A percentile compares a stretch with the other conserved stretches of the same genome.
Evolutionary conservation across 2,113 vertebrate species (phyloP).

Genomic region (Brachionichthys hirsutus): DNA sequence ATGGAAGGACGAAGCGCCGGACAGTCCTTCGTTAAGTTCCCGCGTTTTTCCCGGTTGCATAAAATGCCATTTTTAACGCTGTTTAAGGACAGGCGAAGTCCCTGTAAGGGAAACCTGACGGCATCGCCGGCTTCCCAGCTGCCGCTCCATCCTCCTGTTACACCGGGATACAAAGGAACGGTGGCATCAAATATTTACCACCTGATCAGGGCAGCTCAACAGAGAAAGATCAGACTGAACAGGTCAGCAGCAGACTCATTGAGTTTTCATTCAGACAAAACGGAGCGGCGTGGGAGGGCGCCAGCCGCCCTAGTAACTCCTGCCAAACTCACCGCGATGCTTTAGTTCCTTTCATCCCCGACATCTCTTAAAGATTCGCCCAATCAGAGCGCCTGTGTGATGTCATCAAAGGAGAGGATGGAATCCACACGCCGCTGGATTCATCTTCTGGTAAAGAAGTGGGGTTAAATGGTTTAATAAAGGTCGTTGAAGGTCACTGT

Average conservation of each 20-base stretch:
- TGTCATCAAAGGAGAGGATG: too few relatives aligned
- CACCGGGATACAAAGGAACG: conserved; percentile 77
- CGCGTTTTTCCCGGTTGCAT: neutral
- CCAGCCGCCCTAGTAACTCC: neutral
- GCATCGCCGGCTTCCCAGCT: conserved; percentile 79
- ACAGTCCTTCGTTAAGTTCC: neutral
- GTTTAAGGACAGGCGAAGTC: neutral
- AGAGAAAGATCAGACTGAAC: conserved; percentile 71
- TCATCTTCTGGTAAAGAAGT: too few relatives aligned
- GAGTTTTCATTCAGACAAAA: conserved; percentile 60
- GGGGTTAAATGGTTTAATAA: too few relatives aligned
- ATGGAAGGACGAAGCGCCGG: neutral
- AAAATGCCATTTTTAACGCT: conserved; percentile 28
- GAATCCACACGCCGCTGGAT: too few relatives aligned
- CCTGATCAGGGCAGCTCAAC: conserved; percentile 75
- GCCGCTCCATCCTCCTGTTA: conserved; percentile 74
- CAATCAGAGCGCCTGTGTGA: too few relatives aligned
- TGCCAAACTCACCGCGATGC: neutral
- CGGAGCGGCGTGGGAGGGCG: conserved; percentile 33
- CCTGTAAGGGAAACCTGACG: conserved; percentile 71
- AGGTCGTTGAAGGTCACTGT: too few relatives aligned
- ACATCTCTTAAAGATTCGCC: too few relatives aligned
- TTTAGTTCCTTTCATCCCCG: neutral
- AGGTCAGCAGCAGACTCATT: conserved; percentile 56
- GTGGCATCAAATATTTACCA: conserved; percentile 85